Evolutionary conservation across 2,797 vertebrate species (phyloP).

Genomic region (Eulemur rubriventer): DNA sequence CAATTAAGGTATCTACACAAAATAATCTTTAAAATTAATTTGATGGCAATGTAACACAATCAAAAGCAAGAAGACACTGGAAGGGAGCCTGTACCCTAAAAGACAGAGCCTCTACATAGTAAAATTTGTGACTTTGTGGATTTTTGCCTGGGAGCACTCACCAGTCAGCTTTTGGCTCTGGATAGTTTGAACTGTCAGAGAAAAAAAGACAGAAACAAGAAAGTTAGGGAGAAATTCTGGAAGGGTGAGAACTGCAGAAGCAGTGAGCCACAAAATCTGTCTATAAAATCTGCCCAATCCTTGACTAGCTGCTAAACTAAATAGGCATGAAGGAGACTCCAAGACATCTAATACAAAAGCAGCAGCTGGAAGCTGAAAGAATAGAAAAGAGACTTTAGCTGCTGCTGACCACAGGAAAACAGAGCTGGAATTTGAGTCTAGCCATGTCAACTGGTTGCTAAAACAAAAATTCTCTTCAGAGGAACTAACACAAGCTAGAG

Average conservation of each 20-base stretch:
- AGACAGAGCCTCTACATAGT: background rate
- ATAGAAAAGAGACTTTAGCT: background rate
- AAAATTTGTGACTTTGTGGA: background rate
- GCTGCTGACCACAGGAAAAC: background rate
- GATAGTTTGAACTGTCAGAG: background rate
- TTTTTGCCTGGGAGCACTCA: background rate
- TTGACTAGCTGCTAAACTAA: background rate
- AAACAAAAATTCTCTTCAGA: background rate
- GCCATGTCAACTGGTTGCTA: background rate
- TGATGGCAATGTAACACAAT: background rate
- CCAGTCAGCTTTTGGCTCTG: background rate
- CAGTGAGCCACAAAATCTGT: background rate
- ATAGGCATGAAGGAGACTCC: background rate
- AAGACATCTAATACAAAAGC: background rate
- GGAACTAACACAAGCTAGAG: background rate
- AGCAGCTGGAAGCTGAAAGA: background rate
- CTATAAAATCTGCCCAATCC: background rate
- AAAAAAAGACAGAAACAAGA: conserved; percentile 6
- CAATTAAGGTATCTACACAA: background rate
- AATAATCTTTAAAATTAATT: background rate
- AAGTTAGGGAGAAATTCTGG: background rate
- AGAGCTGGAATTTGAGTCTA: background rate
- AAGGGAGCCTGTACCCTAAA: background rate
- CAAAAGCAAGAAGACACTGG: background rate
- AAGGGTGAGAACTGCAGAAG: background rate